Evolutionary conservation across 2,113 vertebrate species (phyloP), one percentile per base, ranked within the genome.

Genomic region (Scytalopus superciliaris): DNA sequence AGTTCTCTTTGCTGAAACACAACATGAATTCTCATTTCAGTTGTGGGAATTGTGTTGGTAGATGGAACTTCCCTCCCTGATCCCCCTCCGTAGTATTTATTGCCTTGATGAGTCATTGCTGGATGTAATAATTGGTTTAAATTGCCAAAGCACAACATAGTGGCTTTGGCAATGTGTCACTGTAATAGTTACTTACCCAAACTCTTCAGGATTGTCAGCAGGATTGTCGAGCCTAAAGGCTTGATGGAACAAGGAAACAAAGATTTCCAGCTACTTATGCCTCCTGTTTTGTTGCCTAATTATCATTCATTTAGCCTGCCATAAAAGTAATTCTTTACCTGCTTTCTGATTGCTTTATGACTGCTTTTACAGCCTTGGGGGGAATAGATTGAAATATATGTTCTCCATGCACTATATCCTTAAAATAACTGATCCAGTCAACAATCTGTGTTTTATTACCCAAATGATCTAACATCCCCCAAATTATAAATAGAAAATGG

Each of bases 271-370:
- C 69, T 68, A 47, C 57, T 91, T 87, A 68, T 40, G 63, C 31
- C 67, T 87, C 88, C 50, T 83, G 66, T 86, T 91, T 96, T 80
- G 91, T 81, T 91, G 69, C 67, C 92, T 95, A 94, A 96, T 96
- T 97, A 84, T 82, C 82, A 89, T 96, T 96, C 95, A 91, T 93
- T 93, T 91, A 87, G 73, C 76, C 33, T 94, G 42, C 80, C 27
- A 55, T 95, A 83, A 88, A 87, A 87, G 69, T 89, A 4, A 5
- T 94, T 89, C 85, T 90, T 92, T 87, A 86, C 93, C 94, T 93
- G 79, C 88, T 76, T 94, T 97, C 87, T 94, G 86, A 97, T 96
- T 96, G 90, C 90, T 96, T 96, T 95, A 93, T 89, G 53, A 59
- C 77, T 94, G 56, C 84, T 96, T 97, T 94, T 92, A 95, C 53